Evolutionary conservation across 2,888 invertebrate species (phyloP).

Genomic region (Balanococcus diminutus): DNA sequence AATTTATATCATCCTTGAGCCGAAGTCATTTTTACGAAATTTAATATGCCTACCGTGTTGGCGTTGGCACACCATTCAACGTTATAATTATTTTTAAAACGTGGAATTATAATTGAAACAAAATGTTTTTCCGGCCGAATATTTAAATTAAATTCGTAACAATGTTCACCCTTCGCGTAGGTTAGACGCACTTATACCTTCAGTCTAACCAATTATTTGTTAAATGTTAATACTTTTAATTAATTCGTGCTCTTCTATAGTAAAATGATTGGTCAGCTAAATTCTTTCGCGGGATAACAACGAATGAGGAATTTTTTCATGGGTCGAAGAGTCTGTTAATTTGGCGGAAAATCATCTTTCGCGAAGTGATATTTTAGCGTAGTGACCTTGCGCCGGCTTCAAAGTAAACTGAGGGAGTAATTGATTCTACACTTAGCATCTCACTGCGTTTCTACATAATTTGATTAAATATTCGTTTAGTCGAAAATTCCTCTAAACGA

Average conservation of each 20-base stretch:
- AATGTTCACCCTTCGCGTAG: not conserved
- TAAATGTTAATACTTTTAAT: not conserved
- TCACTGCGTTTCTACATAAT: no score
- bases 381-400: no score
- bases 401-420: no score
- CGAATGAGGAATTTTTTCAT: no score
- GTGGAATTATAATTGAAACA: not conserved
- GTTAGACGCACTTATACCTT: not conserved
- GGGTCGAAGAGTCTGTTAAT: no score
- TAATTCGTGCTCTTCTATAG: not conserved
- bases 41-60: not conserved
- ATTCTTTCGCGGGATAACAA: no score
- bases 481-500: no score
- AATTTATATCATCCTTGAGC: not conserved
- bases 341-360: no score
- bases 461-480: no score
- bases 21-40: not conserved
- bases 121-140: not conserved
- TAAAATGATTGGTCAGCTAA: not conserved
- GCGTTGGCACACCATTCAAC: not conserved
- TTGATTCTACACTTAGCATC: no score
- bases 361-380: no score
- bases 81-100: not conserved
- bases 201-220: not conserved
- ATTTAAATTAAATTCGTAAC: not conserved